phyloP scores from a whole-genome alignment of 1,140 invertebrate genomes.

The Nasonia vitripennis region DNA sequence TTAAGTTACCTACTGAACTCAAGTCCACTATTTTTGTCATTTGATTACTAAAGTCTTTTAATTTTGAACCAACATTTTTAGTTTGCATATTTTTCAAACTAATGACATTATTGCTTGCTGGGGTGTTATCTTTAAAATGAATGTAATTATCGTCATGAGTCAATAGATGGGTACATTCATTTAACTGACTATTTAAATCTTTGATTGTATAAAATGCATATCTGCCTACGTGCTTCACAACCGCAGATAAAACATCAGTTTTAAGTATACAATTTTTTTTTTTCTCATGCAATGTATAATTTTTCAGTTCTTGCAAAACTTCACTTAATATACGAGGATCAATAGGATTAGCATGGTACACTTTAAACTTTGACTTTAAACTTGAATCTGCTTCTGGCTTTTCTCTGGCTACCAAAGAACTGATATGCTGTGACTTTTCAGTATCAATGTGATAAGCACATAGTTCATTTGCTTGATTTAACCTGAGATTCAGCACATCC shows the following conservation, averaged over 20 bases:
- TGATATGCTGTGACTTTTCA: constrained; percentile 61
- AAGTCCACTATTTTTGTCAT: background rate
- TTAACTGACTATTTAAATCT: constrained; percentile 36
- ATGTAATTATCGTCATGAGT: constrained; percentile 24
- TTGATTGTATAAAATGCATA: constrained; percentile 24
- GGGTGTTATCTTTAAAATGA: constrained; percentile 24
- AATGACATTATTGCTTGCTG: background rate
- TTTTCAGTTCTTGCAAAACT: constrained; percentile 22
- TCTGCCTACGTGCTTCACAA: background rate
- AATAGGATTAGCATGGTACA: background rate
- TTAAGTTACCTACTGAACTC: constrained; percentile 21
- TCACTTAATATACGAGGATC: constrained; percentile 22
- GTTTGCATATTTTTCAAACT: background rate
- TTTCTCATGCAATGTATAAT: too few species aligned
- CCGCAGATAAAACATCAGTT: constrained; percentile 19
- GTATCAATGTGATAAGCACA: constrained; percentile 55
- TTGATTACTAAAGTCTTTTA: background rate
- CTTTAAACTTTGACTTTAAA: background rate
- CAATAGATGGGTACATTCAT: constrained; percentile 30
- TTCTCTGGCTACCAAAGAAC: constrained; percentile 58
- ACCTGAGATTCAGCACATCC: constrained; percentile 44
- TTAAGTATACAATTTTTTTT: constrained; percentile 4
- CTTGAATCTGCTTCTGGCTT: background rate
- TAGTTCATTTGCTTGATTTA: background rate
- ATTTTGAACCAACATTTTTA: background rate